Evolutionary conservation across 2,113 vertebrate species (phyloP).

Genomic region (Reinhardtius hippoglossoides): DNA sequence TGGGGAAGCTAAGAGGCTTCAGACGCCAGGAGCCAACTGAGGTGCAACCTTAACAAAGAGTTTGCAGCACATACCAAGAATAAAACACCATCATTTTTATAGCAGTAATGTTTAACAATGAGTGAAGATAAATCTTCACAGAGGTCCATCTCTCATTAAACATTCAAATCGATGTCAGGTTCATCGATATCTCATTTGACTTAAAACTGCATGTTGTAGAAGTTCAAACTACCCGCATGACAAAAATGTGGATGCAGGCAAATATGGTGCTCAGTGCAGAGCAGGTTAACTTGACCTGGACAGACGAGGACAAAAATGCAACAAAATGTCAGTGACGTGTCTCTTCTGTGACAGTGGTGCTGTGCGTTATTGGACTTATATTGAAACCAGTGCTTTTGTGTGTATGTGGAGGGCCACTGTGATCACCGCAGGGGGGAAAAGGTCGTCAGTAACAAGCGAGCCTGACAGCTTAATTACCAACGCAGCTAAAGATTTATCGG

Average conservation of each 20-base stretch:
- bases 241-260: background rate
- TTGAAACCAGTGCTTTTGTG: conserved; percentile 51
- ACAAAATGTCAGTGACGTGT: conserved; percentile 15
- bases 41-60: conserved; percentile 10
- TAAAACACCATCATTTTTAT: background rate
- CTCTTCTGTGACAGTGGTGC: conserved; percentile 52
- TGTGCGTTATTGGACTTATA: conserved; percentile 48
- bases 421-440: conserved; percentile 63
- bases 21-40: conserved; percentile 4
- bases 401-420: conserved; percentile 36
- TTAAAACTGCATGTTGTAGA: background rate
- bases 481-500: conserved; percentile 97
- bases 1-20: conserved; percentile 13
- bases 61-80: background rate
- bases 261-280: background rate
- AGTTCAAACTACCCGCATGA: background rate
- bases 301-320: background rate
- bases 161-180: conserved; percentile 8
- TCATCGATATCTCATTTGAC: conserved; percentile 13
- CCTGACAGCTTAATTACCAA: conserved; percentile 96
- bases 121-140: background rate
- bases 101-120: background rate
- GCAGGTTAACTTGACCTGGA: conserved; percentile 22
- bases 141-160: conserved; percentile 12
- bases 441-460: conserved; percentile 86